Base-by-base conservation (phyloP, 2,797 vertebrate genomes). In the Acipenser transmontanus region DNA sequence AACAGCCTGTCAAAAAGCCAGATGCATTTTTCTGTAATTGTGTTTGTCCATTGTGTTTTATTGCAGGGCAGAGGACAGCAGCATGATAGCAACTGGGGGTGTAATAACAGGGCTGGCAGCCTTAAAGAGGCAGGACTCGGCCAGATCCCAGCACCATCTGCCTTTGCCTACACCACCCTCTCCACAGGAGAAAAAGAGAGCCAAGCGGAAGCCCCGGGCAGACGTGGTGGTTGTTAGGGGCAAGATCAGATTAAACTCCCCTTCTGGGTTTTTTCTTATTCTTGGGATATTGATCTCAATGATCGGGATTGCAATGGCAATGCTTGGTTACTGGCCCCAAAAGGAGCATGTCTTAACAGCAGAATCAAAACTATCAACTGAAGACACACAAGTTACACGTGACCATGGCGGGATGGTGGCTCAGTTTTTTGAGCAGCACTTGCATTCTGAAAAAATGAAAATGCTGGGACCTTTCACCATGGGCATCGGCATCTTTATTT, bases 401-500 rank as follows among this genome's bases (percentile, higher is more conserved):
- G 84, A 82, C 68, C 81, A 84, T 50, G 78, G 81, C 0, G 84
- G 91, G 0, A 67, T 86, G 72, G 81, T 98, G 14, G 85, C 86
- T 0, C 89, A 85, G 12, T 99, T 99, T 83, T 90, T 99, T 62
- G 93, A 95, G 64, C 93, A 92, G 74, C 95, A 98, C 14, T 77
- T 95, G 67, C 95, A 96, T 81, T 98, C 96, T 0, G 92, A 98
- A 75, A 93, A 93, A 80, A 98, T 99, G 96, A 99, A 97, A 83
- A 98, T 99, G 96, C 78, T 99, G 0, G 97, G 97, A 10, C 97
- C 97, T 0, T 98, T 99, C 80, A 99, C 97, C 1, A 99, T 99
- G 97, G 97, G 97, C 67, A 98, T 99, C 2, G 97, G 97, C 66
- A 99, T 99, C 74, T 99, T 99, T 75, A 96, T 99, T 75, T 99